These are phyloP conservation scores for Sminthurinus signatus DNA, from an alignment of 1,140 invertebrate genomes.

Conservation along the genomic window DNA sequence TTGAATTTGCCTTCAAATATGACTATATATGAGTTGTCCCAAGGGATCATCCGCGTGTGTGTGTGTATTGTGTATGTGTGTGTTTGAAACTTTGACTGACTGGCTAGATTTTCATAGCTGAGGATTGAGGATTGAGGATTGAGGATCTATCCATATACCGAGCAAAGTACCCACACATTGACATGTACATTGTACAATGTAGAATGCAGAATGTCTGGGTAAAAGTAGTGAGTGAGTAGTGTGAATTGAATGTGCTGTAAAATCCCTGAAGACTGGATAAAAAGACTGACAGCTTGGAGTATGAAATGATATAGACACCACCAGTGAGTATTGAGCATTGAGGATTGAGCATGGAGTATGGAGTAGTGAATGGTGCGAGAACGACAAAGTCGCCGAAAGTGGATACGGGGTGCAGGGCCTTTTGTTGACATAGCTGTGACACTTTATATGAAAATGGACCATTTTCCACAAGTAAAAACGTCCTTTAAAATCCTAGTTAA, in stretches of 20 bases:
- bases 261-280: conserved; percentile 12
- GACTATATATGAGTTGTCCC: conserved; percentile 21
- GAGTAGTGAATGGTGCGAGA: no score
- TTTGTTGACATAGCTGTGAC: conserved; percentile 10
- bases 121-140: no score
- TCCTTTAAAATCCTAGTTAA: not conserved
- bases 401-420: conserved; percentile 1
- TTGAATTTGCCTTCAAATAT: conserved; percentile 18
- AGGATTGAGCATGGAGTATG: no score
- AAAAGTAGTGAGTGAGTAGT: not conserved
- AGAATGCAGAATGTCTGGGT: not conserved
- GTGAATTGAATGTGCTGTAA: not conserved
- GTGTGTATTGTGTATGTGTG: not conserved
- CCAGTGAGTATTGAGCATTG: not conserved
- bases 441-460: no score
- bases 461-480: not conserved
- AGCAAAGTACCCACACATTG: no score
- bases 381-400: not conserved
- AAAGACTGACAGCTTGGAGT: conserved; percentile 16
- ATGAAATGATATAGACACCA: conserved; percentile 20
- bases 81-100: conserved; percentile 10
- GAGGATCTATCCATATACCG: no score
- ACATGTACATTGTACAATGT: not conserved
- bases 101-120: conserved; percentile 1
- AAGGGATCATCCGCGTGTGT: not conserved